Base-by-base conservation (phyloP, 1,140 invertebrate genomes). In the Vollenhovia emeryi region DNA sequence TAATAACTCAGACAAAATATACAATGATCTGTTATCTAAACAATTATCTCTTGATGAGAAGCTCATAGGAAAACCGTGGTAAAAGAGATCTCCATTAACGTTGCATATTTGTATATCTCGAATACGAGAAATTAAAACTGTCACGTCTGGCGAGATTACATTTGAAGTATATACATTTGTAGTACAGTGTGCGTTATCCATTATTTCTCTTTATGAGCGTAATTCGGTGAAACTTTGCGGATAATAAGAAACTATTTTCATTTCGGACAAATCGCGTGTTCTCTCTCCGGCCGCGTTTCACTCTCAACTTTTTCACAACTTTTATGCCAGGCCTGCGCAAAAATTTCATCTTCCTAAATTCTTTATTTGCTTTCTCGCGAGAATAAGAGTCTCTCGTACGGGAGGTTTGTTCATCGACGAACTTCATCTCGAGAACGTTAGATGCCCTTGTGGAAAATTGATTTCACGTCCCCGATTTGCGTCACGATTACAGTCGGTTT, bases 271-370 rank as follows among this genome's bases (percentile, higher is more conserved):
- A 33, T 59, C 3, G 33, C 21, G 27, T 45, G 11, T 30, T 13
- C 21, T 21, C 27, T 66, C 45, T 66, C 45, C 24, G 6, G 7
- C 24, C 13, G 11, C 27, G 11, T 64, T 76, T 64, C 33, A 76
- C 21, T 60, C 6, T 15, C 27, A n/a, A 30, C 27, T 43, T 43
- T 21, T 21, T 64, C 59, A 18, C 48, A 78, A 64, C 75, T 78
- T 48, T 48, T 21, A 24, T 33, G 40, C 27, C 27, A 48, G 11
- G 18, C n/a, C 24, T 30, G 18, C 8, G 74, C 11, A 78, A 78
- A 66, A 64, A 66, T 66, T 78, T 78, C 59, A 78, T 64, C 48
- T 78, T 11, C 9, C 21, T 36, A 43, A 24, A 48, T 40, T 6
- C 4, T 78, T 64, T n/a, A 33, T 36, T 48, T 76, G 33, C 11